Percentiles rank a stretch among this genome's conserved stretches.
Conservation (phyloP, 2,888 invertebrate genomes). For the Marronus borbonicus region DNA sequence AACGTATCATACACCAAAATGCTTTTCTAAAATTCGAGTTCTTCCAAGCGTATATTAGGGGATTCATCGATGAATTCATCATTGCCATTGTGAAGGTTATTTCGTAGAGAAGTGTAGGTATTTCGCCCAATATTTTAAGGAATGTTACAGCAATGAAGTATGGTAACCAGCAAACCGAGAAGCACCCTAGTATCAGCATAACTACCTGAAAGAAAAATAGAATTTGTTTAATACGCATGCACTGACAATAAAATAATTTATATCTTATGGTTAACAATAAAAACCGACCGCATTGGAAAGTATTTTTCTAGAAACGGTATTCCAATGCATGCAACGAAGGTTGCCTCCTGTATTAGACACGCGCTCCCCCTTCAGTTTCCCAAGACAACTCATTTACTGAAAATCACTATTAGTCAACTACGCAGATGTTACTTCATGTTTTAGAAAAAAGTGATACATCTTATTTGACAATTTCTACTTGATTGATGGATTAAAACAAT, state of each 20-base stretch:
- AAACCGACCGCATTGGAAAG: too few species aligned
- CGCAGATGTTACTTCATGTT: too few species aligned
- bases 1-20: constrained; percentile 79
- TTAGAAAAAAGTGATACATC: too few species aligned
- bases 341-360: too few species aligned
- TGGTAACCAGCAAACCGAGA: constrained; percentile 87
- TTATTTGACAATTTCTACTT: too few species aligned
- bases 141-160: constrained; percentile 77
- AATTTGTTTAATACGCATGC: not conserved
- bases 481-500: too few species aligned
- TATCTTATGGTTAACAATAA: too few species aligned
- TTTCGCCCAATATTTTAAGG: constrained; percentile 60
- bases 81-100: constrained; percentile 77
- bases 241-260: not conserved
- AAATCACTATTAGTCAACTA: too few species aligned
- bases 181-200: constrained; percentile 83
- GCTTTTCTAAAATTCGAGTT: constrained; percentile 84
- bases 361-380: too few species aligned
- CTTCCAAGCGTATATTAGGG: constrained; percentile 90
- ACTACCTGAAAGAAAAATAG: constrained; percentile 76
- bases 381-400: too few species aligned
- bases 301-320: too few species aligned
- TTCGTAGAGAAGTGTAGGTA: constrained; percentile 63
- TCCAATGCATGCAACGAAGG: too few species aligned
- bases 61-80: constrained; percentile 86